Conservation (phyloP, 1,140 invertebrate species). For the Akabosia matsudoensis region DNA sequence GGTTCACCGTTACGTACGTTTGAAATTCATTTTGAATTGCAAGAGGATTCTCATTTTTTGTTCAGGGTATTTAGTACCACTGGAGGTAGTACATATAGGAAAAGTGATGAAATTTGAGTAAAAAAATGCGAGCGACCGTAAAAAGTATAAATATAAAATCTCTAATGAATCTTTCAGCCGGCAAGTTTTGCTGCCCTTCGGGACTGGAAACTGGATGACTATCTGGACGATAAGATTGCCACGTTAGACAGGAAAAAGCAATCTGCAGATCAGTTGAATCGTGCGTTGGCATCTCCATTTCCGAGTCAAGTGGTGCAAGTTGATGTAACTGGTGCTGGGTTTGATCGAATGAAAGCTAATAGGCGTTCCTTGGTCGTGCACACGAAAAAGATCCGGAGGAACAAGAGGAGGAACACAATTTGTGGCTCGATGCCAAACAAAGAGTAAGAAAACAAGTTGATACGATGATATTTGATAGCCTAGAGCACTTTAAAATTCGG, state of each 20-base stretch:
- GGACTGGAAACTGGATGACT: conserved; percentile 47
- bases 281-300: conserved; percentile 60
- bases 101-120: too few relatives aligned
- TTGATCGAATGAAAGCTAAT: conserved; percentile 78
- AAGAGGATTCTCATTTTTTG: too few relatives aligned
- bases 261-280: conserved; percentile 51
- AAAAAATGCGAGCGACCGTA: too few relatives aligned
- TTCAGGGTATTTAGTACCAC: too few relatives aligned
- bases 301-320: conserved; percentile 80
- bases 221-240: conserved; percentile 41
- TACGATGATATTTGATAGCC: not conserved
- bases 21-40: too few relatives aligned
- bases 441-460: conserved; percentile 38
- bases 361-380: conserved; percentile 65
- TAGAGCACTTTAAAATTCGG: too few relatives aligned
- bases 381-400: conserved; percentile 43
- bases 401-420: conserved; percentile 74
- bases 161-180: conserved; percentile 42
- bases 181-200: conserved; percentile 44
- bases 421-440: conserved; percentile 59
- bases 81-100: too few relatives aligned
- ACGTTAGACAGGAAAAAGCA: conserved; percentile 40
- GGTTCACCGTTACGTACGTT: too few relatives aligned
- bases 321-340: conserved; percentile 77
- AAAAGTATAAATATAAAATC: too few relatives aligned